Percentiles rank a stretch among this genome's conserved stretches.
Evolutionary conservation across 2,797 vertebrate species (phyloP).

Genomic region (Poeciliopsis presidionis): DNA sequence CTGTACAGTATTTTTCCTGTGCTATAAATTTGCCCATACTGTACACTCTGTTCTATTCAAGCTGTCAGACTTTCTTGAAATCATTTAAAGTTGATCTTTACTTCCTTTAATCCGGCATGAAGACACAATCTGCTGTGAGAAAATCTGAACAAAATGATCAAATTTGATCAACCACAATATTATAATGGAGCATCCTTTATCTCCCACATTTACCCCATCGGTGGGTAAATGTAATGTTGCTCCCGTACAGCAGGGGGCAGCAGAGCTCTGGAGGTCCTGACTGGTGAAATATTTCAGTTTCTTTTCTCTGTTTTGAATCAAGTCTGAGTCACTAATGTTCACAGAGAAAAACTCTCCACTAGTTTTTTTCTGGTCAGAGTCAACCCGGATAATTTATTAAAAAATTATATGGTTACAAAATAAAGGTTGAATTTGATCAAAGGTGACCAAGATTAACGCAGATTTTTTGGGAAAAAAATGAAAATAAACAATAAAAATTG

Average conservation of each 20-base stretch:
- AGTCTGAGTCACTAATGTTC: neutral
- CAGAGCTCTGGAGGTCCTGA: neutral
- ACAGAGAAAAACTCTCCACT: neutral
- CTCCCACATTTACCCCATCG: too few relatives aligned
- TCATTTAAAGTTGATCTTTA: too few relatives aligned
- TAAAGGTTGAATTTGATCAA: neutral
- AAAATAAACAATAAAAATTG: neutral
- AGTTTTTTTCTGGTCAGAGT: neutral
- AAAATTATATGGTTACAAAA: neutral
- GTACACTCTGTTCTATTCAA: too few relatives aligned
- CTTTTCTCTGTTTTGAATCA: neutral
- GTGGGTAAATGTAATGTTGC: neutral
- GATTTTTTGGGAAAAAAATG: neutral
- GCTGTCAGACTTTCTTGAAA: too few relatives aligned
- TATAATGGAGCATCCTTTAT: too few relatives aligned
- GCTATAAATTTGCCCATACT: neutral
- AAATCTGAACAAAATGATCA: too few relatives aligned
- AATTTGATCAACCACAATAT: too few relatives aligned
- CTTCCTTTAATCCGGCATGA: too few relatives aligned
- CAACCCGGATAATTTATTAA: neutral
- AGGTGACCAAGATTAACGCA: neutral
- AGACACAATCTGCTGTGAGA: too few relatives aligned
- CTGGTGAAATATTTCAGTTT: neutral
- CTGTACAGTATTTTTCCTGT: neutral
- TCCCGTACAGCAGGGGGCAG: conserved; percentile 22